Evolutionary conservation across 2,797 vertebrate genomes (phyloP), one percentile per base, ranked within the genome.

Genomic region (Protosalanx chinensis): DNA sequence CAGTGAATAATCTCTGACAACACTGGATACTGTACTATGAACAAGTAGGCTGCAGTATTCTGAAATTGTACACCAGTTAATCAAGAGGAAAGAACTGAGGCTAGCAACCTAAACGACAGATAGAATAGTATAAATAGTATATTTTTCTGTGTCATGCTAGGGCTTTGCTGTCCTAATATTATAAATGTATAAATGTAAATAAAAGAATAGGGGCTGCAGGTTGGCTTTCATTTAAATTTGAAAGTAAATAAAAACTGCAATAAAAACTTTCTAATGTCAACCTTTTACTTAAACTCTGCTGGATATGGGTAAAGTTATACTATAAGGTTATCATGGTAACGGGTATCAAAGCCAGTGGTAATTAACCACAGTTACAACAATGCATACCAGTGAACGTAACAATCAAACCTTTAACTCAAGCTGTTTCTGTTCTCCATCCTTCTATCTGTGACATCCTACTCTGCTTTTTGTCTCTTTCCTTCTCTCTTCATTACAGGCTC

Each of bases 401-500:
- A 56, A 56, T 56, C 18, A n/a, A 56, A 56, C 15, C 0, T 56
- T 6, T 56, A 20, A 56, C 8, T 63, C 4, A 46, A 46, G 13
- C 10, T 13, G 2, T 3, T 12, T 46, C 41, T 46, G 10, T 8
- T 46, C 10, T 46, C 41, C 41, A 46, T 12, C 12, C 41, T 64
- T 18, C 12, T 37, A 4, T n/a, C 1, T 53, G 16, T 23, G 7
- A 61, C 56, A 59, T 3, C 49, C 23, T 32, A 16, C 29, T 1
- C 63, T 1, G 35, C 65, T 2, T 83, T 27, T 71, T n/a, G 12
- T 1, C 32, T 67, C 2, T 83, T 23, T 71, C 16, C 51, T n/a
- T 53, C 51, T n/a, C 10, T 5, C 27, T 60, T 13, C 20, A 3
- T 71, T 62, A n/a, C 92, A 99, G 98, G 98, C 98, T 70, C 94